Evolutionary conservation across 2,113 vertebrate genomes (phyloP).

Genomic region (Pyxicephalus adspersus): DNA sequence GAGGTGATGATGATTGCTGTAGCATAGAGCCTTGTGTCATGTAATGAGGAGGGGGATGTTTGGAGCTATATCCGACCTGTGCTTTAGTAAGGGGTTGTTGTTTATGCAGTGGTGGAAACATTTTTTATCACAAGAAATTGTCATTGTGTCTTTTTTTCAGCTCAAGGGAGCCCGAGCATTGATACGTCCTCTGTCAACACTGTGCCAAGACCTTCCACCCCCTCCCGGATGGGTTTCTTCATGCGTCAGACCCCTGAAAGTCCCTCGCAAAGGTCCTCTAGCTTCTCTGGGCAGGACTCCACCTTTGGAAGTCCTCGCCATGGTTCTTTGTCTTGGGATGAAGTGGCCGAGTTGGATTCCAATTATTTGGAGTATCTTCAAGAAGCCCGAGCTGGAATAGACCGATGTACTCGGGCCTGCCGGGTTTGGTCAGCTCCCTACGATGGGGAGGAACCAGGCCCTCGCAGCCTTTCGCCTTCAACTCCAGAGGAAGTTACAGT

Average conservation of each 20-base stretch:
- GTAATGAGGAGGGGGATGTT: no score
- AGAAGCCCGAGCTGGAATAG: slow-evolving; percentile 81
- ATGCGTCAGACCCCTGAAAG: slow-evolving; percentile 79
- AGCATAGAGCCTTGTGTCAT: no score
- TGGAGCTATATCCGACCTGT: no score
- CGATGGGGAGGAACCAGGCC: slow-evolving; percentile 85
- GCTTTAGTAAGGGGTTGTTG: no score
- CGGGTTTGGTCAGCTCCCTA: slow-evolving; percentile 92
- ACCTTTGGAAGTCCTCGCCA: slow-evolving; percentile 76
- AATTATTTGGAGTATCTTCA: slow-evolving; percentile 93
- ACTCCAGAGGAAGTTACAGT: slow-evolving; percentile 65
- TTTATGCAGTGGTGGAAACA: no score
- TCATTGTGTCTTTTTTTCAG: slow-evolving; percentile 62
- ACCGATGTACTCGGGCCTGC: slow-evolving; percentile 86
- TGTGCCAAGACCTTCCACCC: slow-evolving; percentile 81
- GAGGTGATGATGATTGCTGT: no score
- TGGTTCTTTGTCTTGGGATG: slow-evolving; percentile 68
- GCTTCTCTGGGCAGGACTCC: slow-evolving; percentile 57
- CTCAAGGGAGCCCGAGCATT: slow-evolving; percentile 79
- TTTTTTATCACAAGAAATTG: no score
- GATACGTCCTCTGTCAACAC: slow-evolving; percentile 75
- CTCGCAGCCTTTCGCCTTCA: slow-evolving; percentile 63
- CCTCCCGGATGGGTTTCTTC: slow-evolving; percentile 89
- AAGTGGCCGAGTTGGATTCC: slow-evolving; percentile 80
- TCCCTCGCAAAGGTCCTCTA: slow-evolving; percentile 66